These are phyloP conservation scores for Scaptomyza caliginosa DNA, from an alignment of 2,888 invertebrate species.

Conservation along the genomic window DNA sequence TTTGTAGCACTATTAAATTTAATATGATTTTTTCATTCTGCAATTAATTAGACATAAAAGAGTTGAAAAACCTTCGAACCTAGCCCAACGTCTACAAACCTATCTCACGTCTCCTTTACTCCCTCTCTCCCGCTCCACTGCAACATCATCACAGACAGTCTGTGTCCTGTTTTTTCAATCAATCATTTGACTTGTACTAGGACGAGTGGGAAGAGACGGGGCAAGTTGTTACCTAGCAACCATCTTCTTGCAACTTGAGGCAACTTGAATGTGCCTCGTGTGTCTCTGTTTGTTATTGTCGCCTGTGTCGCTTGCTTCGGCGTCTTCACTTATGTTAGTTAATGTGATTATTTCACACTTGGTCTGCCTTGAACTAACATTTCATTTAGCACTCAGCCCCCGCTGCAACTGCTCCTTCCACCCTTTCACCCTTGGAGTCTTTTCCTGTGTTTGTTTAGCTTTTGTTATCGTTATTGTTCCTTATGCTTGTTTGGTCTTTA, in stretches of 20 bases:
- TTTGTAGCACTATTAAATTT: neutral
- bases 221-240: constrained; percentile 2
- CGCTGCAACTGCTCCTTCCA: neutral
- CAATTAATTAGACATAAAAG: neutral
- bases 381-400: constrained; percentile 17
- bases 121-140: neutral
- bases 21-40: too few relatives aligned
- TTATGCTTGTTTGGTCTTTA: constrained; percentile 19
- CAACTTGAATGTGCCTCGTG: constrained; percentile 12
- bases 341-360: constrained; percentile 78
- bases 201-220: neutral
- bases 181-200: constrained; percentile 36
- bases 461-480: constrained; percentile 33
- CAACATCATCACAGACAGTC: neutral
- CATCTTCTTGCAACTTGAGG: constrained; percentile 11
- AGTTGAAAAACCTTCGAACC: neutral
- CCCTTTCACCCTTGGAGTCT: constrained; percentile 14
- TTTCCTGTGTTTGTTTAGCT: constrained; percentile 46
- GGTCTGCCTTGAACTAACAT: constrained; percentile 63
- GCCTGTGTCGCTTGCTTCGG: constrained; percentile 30
- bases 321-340: constrained; percentile 51
- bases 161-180: constrained; percentile 8
- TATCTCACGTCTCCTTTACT: too few relatives aligned
- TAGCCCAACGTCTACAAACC: too few relatives aligned
- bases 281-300: constrained; percentile 33